Evolutionary conservation across 2,797 vertebrate species (phyloP).

Genomic region (Pangasius djambal): DNA sequence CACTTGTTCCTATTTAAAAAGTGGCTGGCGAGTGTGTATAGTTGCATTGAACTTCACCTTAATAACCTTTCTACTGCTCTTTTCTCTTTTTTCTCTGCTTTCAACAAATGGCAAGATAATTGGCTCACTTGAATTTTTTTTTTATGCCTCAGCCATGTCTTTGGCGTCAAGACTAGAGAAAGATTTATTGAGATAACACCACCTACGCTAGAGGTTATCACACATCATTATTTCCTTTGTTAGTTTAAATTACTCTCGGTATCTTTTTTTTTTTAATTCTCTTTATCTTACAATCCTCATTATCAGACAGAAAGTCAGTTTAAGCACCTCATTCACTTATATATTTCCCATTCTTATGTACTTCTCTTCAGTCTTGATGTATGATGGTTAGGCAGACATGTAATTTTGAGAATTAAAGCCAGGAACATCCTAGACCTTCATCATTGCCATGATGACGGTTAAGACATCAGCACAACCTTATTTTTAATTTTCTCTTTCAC

Average conservation of each 20-base stretch:
- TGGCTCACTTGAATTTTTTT: background rate
- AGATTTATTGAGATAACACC: background rate
- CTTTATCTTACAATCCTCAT: background rate
- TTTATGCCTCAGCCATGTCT: background rate
- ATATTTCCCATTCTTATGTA: background rate
- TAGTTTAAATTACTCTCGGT: constrained; percentile 9
- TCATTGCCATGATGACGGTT: background rate
- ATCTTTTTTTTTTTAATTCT: background rate
- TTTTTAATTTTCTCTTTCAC: background rate
- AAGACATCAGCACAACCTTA: background rate
- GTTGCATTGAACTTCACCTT: background rate
- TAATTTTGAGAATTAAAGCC: background rate
- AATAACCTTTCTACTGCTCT: background rate
- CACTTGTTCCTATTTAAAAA: background rate
- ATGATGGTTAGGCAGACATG: background rate
- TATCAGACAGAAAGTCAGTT: constrained; percentile 2
- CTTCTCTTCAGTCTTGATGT: background rate
- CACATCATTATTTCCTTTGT: constrained; percentile 14
- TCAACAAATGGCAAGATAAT: background rate
- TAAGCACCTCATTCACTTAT: background rate
- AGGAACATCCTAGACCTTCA: background rate
- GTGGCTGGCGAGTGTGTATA: background rate
- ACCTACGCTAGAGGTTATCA: constrained; percentile 14
- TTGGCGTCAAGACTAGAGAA: background rate
- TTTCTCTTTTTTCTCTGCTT: background rate